Evolutionary conservation across 2,888 invertebrate species (phyloP).

Genomic region (Acleris cristana): DNA sequence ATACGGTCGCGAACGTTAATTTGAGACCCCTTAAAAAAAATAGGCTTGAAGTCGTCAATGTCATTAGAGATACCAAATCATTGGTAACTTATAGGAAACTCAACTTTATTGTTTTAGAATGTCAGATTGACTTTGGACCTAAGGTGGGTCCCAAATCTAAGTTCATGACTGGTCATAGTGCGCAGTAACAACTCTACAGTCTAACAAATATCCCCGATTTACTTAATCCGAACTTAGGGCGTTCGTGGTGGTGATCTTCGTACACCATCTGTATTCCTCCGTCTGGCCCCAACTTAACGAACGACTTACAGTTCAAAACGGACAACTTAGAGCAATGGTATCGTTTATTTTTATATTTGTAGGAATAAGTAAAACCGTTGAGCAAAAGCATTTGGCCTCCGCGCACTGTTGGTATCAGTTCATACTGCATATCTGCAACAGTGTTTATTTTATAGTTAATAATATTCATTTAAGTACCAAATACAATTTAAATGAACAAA

Average conservation of each 20-base stretch:
- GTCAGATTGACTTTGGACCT: too few relatives aligned
- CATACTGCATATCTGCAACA: constrained; percentile 16
- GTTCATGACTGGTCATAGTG: too few relatives aligned
- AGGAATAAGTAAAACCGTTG: constrained; percentile 33
- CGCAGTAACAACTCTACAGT: not conserved
- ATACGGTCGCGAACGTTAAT: too few relatives aligned
- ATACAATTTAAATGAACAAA: not conserved
- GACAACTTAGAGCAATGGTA: constrained; percentile 30
- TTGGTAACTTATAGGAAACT: too few relatives aligned
- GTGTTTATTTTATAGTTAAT: too few relatives aligned
- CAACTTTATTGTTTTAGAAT: too few relatives aligned
- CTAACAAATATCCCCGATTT: not conserved
- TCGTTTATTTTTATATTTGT: constrained; percentile 22
- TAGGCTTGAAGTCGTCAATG: too few relatives aligned
- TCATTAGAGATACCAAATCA: too few relatives aligned
- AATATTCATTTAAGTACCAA: too few relatives aligned
- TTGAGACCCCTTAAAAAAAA: too few relatives aligned
- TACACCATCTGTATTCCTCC: constrained; percentile 23
- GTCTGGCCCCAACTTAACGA: constrained; percentile 17
- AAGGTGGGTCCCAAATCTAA: too few relatives aligned
- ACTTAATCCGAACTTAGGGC: constrained; percentile 12
- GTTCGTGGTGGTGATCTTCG: constrained; percentile 35
- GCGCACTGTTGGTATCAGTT: constrained; percentile 6
- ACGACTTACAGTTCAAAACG: constrained; percentile 23
- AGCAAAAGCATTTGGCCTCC: constrained; percentile 29